phyloP scores from a whole-genome alignment of 2,888 invertebrate genomes.

The Drosophila austrosaltans region DNA sequence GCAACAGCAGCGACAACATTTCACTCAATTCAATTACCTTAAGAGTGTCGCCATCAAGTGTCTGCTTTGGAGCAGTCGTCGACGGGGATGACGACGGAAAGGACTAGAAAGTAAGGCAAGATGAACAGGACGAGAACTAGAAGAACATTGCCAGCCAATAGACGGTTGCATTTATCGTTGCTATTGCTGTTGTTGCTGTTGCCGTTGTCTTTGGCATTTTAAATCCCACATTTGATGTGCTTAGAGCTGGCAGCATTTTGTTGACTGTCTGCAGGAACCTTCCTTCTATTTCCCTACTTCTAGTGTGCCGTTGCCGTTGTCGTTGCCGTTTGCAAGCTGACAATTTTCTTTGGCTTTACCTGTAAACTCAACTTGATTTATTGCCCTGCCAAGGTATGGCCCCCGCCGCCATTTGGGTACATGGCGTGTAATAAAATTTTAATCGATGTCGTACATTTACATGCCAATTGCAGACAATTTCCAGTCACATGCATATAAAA shows the following conservation, averaged over 20 bases:
- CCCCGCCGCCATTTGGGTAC: conserved; percentile 46
- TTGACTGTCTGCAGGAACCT: conserved; percentile 42
- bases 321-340: conserved; percentile 52
- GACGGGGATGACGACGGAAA: conserved; percentile 23
- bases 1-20: conserved; percentile 67
- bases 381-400: conserved; percentile 61
- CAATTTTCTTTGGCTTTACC: conserved; percentile 77
- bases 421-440: conserved; percentile 80
- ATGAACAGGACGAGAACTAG: conserved; percentile 15
- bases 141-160: conserved; percentile 21
- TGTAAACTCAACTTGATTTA: conserved; percentile 78
- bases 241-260: conserved; percentile 55
- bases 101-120: conserved; percentile 27
- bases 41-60: conserved; percentile 79
- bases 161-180: conserved; percentile 10
- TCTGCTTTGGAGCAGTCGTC: conserved; percentile 49
- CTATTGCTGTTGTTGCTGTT: conserved; percentile 39
- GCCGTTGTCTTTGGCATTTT: conserved; percentile 70
- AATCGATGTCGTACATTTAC: conserved; percentile 80
- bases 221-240: conserved; percentile 79
- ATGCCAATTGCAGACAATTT: conserved; percentile 72
- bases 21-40: conserved; percentile 82
- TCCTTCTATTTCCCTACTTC: conserved; percentile 8
- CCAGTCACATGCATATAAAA: conserved; percentile 69
- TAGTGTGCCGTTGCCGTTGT: conserved; percentile 9